Evolutionary conservation across 2,888 invertebrate species (phyloP), one percentile per base, ranked within the genome.

Genomic region (Seira ritae): DNA sequence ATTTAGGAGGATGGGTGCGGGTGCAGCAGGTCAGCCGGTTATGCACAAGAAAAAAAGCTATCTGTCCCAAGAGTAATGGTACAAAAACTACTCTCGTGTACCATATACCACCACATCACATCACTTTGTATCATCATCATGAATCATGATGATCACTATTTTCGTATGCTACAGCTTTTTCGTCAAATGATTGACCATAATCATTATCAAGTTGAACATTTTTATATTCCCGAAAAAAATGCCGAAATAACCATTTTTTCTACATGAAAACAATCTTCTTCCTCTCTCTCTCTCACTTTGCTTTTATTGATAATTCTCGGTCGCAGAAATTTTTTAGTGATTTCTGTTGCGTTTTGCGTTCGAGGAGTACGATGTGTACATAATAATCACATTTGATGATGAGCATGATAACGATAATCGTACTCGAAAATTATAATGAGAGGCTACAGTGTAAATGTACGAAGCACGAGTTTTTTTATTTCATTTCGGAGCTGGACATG

Each of bases 21-120:
- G 81, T 81, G 81, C 81, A 81, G 81, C 75, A 75, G 81, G 81
- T 81, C 81, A 81, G 75, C 70, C 75, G 69, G 62, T 65, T 74
- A 68, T n/a, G n/a, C n/a, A n/a, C n/a, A n/a, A n/a, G n/a, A n/a
- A n/a, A n/a, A 46, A 79, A n/a, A n/a, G n/a, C n/a, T n/a, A n/a
- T n/a, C n/a, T n/a, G n/a, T n/a, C n/a, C n/a, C n/a, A n/a, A n/a
- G n/a, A n/a, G n/a, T n/a, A n/a, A n/a, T n/a, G n/a, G n/a, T n/a
- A n/a, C n/a, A n/a, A n/a, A n/a, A n/a, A n/a, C n/a, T n/a, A n/a
- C n/a, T n/a, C n/a, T n/a, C n/a, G n/a, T n/a, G n/a, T n/a, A n/a
- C n/a, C n/a, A n/a, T n/a, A n/a, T n/a, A n/a, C n/a, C n/a, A n/a
- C n/a, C n/a, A n/a, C 42, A 42, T 42, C 42, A 12, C 4, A 42